Evolutionary conservation across 1,140 invertebrate genomes (phyloP).

Genomic region (Drosophila tropicalis): DNA sequence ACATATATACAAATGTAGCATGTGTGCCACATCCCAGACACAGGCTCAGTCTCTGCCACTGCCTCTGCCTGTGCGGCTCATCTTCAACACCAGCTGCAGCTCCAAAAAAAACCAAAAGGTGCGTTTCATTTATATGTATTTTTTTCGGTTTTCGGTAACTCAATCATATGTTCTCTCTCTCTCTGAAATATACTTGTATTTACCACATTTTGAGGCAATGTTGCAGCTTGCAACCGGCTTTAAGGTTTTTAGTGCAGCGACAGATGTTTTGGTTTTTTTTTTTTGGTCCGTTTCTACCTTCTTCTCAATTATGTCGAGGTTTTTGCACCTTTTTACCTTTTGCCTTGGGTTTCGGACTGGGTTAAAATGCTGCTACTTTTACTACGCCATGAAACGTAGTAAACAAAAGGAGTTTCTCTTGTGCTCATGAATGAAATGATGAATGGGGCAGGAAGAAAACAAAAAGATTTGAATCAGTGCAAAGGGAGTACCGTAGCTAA

Average conservation of each 20-base stretch:
- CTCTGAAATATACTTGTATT: not conserved
- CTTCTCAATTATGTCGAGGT: slow-evolving; percentile 5
- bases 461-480: slow-evolving; percentile 1
- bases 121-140: slow-evolving; percentile 11
- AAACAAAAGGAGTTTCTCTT: slow-evolving; percentile 18
- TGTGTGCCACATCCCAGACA: slow-evolving; percentile 9
- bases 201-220: slow-evolving; percentile 14
- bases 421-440: slow-evolving; percentile 21
- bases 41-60: not conserved
- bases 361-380: slow-evolving; percentile 18
- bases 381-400: slow-evolving; percentile 7
- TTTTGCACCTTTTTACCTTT: slow-evolving; percentile 7
- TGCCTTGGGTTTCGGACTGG: slow-evolving; percentile 5
- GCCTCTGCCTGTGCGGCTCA: not conserved
- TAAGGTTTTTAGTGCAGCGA: slow-evolving; percentile 7
- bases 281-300: not conserved
- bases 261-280: slow-evolving; percentile 18
- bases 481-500: slow-evolving; percentile 11
- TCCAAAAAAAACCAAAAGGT: slow-evolving; percentile 20
- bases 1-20: not conserved
- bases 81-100: slow-evolving; percentile 1
- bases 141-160: slow-evolving; percentile 14
- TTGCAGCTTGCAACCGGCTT: slow-evolving; percentile 22
- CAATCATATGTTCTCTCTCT: slow-evolving; percentile 15
- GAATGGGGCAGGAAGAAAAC: slow-evolving; percentile 6